Conservation (phyloP, 2,888 invertebrate species). For the Himalopsyche tibetana region DNA sequence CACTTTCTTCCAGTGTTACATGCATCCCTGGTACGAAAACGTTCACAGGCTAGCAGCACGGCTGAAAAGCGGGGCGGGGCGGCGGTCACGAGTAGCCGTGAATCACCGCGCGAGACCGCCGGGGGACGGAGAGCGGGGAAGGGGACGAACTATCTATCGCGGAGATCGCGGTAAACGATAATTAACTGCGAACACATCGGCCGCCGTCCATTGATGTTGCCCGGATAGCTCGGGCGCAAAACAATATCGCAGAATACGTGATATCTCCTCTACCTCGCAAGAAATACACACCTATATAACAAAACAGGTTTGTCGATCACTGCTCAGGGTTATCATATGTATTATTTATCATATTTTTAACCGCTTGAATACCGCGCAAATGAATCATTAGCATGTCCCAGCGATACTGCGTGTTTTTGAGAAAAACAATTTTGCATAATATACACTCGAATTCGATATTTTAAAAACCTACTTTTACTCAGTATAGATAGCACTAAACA, state of each 20-base stretch:
- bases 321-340: background rate
- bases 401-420: too few species aligned
- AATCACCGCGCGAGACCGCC: conserved; percentile 31
- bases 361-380: too few species aligned
- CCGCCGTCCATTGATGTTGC: conserved; percentile 41
- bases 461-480: too few species aligned
- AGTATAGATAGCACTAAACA: too few species aligned
- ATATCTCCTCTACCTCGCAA: background rate
- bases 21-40: background rate
- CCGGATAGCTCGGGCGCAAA: conserved; percentile 35
- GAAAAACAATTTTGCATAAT: too few species aligned
- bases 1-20: too few species aligned
- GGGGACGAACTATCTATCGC: conserved; percentile 38
- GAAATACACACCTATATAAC: background rate
- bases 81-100: conserved; percentile 52
- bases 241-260: conserved; percentile 41
- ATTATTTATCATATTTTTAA: background rate
- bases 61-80: conserved; percentile 8
- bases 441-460: too few species aligned
- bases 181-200: conserved; percentile 55
- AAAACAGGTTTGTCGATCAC: conserved; percentile 8
- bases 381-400: too few species aligned
- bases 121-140: background rate
- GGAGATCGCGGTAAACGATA: conserved; percentile 47
- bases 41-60: conserved; percentile 50